Conservation (phyloP, 2,113 vertebrate genomes). For the Smithornis capensis region DNA sequence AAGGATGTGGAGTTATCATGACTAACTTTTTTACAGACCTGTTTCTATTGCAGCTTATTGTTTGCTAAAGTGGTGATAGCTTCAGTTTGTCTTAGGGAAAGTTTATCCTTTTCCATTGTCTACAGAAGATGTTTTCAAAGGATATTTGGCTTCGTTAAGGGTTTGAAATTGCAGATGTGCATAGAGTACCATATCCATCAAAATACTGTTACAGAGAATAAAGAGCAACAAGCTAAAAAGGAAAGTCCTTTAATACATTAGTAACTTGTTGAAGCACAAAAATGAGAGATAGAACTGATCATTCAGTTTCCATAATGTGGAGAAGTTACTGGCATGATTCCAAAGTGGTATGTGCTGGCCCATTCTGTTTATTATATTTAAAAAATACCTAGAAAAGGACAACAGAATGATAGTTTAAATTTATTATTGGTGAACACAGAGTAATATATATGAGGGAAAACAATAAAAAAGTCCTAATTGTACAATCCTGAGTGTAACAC, state of each 20-base stretch:
- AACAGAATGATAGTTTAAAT: neutral
- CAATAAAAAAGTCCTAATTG: neutral
- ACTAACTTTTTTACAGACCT: neutral
- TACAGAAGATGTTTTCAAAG: neutral
- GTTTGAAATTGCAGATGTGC: neutral
- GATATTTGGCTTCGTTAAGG: neutral
- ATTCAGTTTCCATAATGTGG: neutral
- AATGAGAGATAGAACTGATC: neutral
- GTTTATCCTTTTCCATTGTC: neutral
- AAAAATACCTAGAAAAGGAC: neutral
- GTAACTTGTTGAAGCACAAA: neutral
- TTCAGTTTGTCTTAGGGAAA: neutral
- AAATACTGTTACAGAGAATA: neutral
- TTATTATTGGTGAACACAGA: neutral
- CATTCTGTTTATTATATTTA: neutral
- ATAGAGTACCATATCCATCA: neutral
- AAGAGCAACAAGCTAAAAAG: neutral
- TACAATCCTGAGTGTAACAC: neutral
- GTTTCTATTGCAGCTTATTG: neutral
- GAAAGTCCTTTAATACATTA: neutral
- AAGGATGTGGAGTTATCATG: neutral
- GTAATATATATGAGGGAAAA: neutral
- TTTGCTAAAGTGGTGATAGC: neutral
- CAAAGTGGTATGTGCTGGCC: neutral
- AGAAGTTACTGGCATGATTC: neutral